phyloP scores from a whole-genome alignment of 1,140 invertebrate genomes.

The Pemphigus obesinymphae region DNA sequence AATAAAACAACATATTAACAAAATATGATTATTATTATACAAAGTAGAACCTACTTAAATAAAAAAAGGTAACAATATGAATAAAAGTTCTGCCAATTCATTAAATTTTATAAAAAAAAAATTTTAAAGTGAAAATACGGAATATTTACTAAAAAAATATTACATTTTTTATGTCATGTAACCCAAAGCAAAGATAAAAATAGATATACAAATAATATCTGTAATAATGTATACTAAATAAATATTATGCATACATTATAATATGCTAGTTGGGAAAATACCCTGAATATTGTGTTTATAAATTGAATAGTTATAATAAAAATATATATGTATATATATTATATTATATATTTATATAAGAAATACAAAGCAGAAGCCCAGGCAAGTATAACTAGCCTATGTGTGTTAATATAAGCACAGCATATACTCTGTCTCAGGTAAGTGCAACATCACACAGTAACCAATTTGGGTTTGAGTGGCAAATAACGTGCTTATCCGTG shows the following conservation, averaged over 20 bases:
- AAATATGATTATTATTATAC: constrained; percentile 2
- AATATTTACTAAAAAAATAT: too few species aligned
- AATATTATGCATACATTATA: background rate
- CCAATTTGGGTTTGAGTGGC: too few species aligned
- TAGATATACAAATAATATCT: background rate
- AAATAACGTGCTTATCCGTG: too few species aligned
- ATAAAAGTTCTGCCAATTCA: background rate
- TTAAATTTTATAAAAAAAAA: background rate
- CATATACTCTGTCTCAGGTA: too few species aligned
- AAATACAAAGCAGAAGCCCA: background rate
- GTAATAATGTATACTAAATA: background rate
- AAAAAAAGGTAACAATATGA: constrained; percentile 1
- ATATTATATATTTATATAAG: background rate
- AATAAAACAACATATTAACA: constrained; percentile 2
- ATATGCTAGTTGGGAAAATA: background rate
- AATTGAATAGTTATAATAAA: background rate
- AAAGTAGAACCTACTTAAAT: background rate
- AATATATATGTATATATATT: background rate
- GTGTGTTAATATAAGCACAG: background rate
- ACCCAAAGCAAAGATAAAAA: background rate
- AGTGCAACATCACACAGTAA: too few species aligned
- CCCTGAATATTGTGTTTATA: background rate
- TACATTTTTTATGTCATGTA: background rate
- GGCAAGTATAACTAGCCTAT: background rate
- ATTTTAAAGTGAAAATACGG: background rate